Percentiles rank a stretch among this genome's conserved stretches.
phyloP scores from a whole-genome alignment of 2,797 vertebrate species.

The Falco rusticolus region DNA sequence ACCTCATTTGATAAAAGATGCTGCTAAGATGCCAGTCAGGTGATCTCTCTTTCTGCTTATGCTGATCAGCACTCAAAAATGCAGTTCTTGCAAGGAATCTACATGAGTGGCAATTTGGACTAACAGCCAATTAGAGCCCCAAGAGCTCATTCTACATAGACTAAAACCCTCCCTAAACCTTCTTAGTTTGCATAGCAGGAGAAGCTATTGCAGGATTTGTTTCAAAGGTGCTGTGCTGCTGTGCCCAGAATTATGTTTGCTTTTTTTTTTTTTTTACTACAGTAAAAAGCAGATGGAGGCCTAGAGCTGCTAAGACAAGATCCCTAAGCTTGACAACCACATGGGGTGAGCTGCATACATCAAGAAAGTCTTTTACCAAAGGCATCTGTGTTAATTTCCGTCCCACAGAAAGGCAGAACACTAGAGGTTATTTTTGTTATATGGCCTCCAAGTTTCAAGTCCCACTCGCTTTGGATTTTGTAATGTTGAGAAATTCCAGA shows the following conservation, averaged over 20 bases:
- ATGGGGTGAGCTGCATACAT: background rate
- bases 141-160: background rate
- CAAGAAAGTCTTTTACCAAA: background rate
- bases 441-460: background rate
- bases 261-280: background rate
- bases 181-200: background rate
- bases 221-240: background rate
- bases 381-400: constrained; percentile 12
- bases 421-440: background rate
- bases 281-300: constrained; percentile 32
- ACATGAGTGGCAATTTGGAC: background rate
- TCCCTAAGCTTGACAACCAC: background rate
- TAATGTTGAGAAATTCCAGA: background rate
- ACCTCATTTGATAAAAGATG: background rate
- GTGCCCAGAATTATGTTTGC: background rate
- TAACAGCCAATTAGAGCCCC: background rate
- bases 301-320: background rate
- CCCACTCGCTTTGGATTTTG: background rate
- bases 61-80: background rate
- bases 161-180: background rate
- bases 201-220: background rate
- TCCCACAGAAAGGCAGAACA: background rate
- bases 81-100: background rate
- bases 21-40: background rate
- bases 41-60: background rate